phyloP scores from a whole-genome alignment of 2,113 vertebrate species.

The Pomatostomus ruficeps region DNA sequence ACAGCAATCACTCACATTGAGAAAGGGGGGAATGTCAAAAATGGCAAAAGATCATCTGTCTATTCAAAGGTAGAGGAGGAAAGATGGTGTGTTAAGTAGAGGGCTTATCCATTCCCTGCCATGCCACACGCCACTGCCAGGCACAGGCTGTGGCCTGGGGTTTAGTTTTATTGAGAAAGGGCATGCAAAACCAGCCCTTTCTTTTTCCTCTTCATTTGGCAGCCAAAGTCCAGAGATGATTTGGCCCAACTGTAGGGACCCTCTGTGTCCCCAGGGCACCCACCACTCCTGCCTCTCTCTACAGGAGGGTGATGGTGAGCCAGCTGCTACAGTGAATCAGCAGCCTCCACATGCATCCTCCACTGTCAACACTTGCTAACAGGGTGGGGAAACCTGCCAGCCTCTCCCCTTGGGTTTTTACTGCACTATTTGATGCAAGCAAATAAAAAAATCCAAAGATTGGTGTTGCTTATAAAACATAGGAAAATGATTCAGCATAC shows the following conservation, averaged over 20 bases:
- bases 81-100: not conserved
- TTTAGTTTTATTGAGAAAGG: not conserved
- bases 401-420: not conserved
- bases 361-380: not conserved
- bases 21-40: not conserved
- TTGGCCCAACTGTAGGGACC: not conserved
- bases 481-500: not conserved
- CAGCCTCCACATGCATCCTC: not conserved
- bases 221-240: not conserved
- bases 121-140: fast-evolving
- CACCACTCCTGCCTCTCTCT: not conserved
- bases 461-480: not conserved
- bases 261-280: not conserved
- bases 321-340: not conserved
- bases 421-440: not conserved
- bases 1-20: not conserved
- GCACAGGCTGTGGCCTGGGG: not conserved
- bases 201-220: not conserved
- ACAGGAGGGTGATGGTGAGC: not conserved
- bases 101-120: not conserved
- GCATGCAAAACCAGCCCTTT: not conserved
- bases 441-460: not conserved
- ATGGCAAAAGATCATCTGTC: not conserved
- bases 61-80: not conserved
- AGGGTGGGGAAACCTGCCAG: not conserved